A percentile compares a stretch with the other conserved stretches of the same genome.
phyloP scores from a whole-genome alignment of 1,140 invertebrate species.

The Sarcophaga peregrina region DNA sequence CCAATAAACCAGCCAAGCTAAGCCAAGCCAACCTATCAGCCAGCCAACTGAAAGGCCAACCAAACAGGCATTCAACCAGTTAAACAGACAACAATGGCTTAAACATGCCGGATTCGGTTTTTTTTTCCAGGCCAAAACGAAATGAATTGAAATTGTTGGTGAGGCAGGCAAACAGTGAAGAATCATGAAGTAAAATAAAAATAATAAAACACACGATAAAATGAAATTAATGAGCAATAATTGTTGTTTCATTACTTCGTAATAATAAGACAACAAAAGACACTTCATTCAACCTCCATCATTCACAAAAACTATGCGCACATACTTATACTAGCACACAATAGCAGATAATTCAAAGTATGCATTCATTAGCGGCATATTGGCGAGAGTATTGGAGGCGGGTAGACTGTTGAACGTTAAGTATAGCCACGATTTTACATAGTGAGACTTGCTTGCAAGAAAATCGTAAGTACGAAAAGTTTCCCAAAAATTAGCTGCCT shows the following conservation, averaged over 20 bases:
- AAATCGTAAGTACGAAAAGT: too few relatives aligned
- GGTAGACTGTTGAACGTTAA: too few relatives aligned
- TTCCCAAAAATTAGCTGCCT: too few relatives aligned
- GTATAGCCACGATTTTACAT: too few relatives aligned
- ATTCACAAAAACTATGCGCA: background rate
- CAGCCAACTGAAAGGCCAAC: background rate
- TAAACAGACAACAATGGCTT: background rate
- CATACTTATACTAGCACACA: too few relatives aligned
- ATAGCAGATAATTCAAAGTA: background rate
- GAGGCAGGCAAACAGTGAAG: too few relatives aligned
- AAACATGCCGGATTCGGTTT: background rate
- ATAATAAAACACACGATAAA: background rate
- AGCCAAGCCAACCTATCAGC: background rate
- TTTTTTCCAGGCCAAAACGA: background rate
- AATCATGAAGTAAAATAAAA: too few relatives aligned
- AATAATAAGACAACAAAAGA: slow-evolving; percentile 21
- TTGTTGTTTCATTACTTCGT: background rate
- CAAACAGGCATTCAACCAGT: background rate
- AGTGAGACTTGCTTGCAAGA: too few relatives aligned
- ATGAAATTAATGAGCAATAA: background rate
- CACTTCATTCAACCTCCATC: background rate
- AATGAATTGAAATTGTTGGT: too few relatives aligned
- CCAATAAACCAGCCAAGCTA: background rate
- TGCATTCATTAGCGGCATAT: background rate
- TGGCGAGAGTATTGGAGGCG: background rate